Evolutionary conservation across 2,797 vertebrate species (phyloP).

Genomic region (Galago senegalensis): DNA sequence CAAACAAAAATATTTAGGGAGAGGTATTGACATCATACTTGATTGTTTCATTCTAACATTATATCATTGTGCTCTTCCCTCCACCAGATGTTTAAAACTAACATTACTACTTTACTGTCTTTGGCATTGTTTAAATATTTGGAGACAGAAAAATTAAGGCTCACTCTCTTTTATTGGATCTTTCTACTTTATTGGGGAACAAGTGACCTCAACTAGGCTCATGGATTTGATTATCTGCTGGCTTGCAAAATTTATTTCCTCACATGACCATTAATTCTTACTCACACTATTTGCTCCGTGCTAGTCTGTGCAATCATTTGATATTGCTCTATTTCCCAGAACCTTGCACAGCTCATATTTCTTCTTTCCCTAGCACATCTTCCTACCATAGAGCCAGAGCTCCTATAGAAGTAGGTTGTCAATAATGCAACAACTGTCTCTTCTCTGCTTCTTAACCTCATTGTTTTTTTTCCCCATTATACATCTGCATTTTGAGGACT

Average conservation of each 20-base stretch:
- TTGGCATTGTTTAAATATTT: neutral
- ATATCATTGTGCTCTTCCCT: neutral
- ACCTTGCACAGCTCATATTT: neutral
- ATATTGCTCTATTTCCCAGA: slow-evolving; percentile 1
- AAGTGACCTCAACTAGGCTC: neutral
- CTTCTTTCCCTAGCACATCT: neutral
- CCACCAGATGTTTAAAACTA: neutral
- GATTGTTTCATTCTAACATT: neutral
- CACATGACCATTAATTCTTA: neutral
- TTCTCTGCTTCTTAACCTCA: slow-evolving; percentile 12
- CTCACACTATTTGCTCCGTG: neutral
- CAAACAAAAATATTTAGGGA: neutral
- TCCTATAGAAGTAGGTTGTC: neutral
- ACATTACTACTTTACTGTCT: neutral
- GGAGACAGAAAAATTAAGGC: neutral
- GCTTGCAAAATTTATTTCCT: slow-evolving; percentile 28
- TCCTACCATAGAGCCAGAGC: neutral
- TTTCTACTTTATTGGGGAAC: neutral
- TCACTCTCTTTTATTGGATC: neutral
- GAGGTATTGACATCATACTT: neutral
- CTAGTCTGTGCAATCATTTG: neutral
- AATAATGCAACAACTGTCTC: neutral
- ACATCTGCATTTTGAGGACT: neutral
- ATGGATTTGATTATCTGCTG: slow-evolving; percentile 5
- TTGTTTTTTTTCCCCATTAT: neutral